phyloP scores from a whole-genome alignment of 2,113 vertebrate species.

The Chascanopsetta lugubris region DNA sequence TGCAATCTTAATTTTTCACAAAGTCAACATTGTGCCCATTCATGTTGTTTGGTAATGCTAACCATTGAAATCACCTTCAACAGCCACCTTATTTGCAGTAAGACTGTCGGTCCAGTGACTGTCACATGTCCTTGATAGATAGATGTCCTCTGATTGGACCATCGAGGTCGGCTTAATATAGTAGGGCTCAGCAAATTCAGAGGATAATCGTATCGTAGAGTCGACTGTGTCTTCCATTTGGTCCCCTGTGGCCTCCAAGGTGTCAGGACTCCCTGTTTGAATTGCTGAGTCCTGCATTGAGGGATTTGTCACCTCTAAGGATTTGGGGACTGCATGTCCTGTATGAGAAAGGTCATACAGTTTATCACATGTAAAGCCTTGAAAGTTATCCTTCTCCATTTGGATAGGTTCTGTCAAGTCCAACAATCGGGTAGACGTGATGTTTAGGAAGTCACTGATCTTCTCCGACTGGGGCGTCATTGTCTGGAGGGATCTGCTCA shows the following conservation, averaged over 20 bases:
- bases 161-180: slow-evolving; percentile 36
- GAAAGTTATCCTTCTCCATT: slow-evolving; percentile 3
- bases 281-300: slow-evolving; percentile 24
- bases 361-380: slow-evolving; percentile 5
- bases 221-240: slow-evolving; percentile 26
- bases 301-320: slow-evolving; percentile 9
- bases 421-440: slow-evolving; percentile 17
- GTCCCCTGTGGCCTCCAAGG: slow-evolving; percentile 30
- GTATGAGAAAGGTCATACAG: slow-evolving; percentile 20
- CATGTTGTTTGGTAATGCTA: slow-evolving; percentile 72
- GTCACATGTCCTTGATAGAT: slow-evolving; percentile 67
- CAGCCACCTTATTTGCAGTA: slow-evolving; percentile 82
- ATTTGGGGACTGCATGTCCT: slow-evolving; percentile 6
- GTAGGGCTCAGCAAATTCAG: slow-evolving; percentile 34
- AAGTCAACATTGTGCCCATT: slow-evolving; percentile 70
- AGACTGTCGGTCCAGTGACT: slow-evolving; percentile 75
- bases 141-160: slow-evolving; percentile 64
- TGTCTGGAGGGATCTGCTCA: slow-evolving; percentile 11
- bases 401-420: slow-evolving; percentile 32
- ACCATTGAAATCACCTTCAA: slow-evolving; percentile 85
- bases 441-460: not conserved
- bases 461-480: slow-evolving; percentile 28
- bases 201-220: slow-evolving; percentile 35
- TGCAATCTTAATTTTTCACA: slow-evolving; percentile 66
- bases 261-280: slow-evolving; percentile 8